Percentiles rank a stretch among this genome's conserved stretches.
These are phyloP conservation scores for Octodon degus DNA, from an alignment of 2,113 vertebrate species.

Conservation along the genomic window DNA sequence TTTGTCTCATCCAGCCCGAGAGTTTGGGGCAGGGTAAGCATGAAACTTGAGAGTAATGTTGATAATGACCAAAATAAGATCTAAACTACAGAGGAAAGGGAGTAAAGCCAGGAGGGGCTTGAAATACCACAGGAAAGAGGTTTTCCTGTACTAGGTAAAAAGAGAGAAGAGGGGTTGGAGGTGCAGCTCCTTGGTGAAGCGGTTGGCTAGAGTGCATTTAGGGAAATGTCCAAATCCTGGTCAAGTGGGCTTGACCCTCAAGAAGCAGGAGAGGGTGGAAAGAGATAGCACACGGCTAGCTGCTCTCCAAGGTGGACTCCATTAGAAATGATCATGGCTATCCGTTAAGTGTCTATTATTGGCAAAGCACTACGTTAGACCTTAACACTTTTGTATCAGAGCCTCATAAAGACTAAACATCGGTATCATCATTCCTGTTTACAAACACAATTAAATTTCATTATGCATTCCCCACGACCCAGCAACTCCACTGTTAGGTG, in stretches of 20 bases:
- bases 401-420: not conserved
- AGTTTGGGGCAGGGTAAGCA: not conserved
- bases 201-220: not conserved
- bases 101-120: not conserved
- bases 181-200: not conserved
- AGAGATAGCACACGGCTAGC: rapidly evolving
- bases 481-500: not conserved
- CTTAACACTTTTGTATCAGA: not conserved
- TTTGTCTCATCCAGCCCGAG: no score
- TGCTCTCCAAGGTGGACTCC: not conserved
- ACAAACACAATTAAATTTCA: not conserved
- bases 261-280: no score
- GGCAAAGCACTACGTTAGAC: not conserved
- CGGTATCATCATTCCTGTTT: no score
- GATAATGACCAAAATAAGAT: not conserved
- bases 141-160: not conserved
- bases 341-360: not conserved
- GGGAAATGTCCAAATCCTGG: not conserved
- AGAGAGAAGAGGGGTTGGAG: not conserved
- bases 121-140: not conserved
- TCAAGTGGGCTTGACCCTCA: no score
- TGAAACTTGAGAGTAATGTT: not conserved
- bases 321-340: not conserved
- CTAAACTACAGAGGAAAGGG: not conserved
- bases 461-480: not conserved